These are phyloP conservation scores for Leptarthrus brevirostris DNA, from an alignment of 2,888 invertebrate genomes.

Conservation along the genomic window DNA sequence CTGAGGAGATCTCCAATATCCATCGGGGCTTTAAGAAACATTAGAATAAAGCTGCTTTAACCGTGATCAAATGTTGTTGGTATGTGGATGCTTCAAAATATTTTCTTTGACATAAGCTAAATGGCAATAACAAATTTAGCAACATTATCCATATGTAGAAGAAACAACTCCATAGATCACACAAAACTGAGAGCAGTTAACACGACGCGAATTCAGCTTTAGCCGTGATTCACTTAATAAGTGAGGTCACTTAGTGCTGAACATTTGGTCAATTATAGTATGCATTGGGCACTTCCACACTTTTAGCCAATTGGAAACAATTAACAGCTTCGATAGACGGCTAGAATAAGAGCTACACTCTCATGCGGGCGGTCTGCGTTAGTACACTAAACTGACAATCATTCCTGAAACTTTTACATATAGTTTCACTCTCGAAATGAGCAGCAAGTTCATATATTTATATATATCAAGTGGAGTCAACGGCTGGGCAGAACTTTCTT, in stretches of 20 bases:
- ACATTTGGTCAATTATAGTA: neutral
- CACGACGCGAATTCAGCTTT: neutral
- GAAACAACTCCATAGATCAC: too few relatives aligned
- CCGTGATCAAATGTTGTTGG: constrained; percentile 7
- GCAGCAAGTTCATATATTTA: too few relatives aligned
- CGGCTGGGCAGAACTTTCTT: constrained; percentile 10
- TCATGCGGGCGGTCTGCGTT: constrained; percentile 28
- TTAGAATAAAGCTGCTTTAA: constrained; percentile 9
- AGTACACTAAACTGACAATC: constrained; percentile 9
- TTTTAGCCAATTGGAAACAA: constrained; percentile 30
- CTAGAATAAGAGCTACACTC: too few relatives aligned
- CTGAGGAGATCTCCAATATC: constrained; percentile 64
- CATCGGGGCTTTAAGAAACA: constrained; percentile 58
- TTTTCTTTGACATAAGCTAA: too few relatives aligned
- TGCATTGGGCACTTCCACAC: neutral
- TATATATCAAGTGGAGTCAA: too few relatives aligned
- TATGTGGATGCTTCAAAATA: too few relatives aligned
- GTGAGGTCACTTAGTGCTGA: constrained; percentile 33
- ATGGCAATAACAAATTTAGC: too few relatives aligned
- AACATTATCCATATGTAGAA: neutral
- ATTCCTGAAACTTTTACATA: too few relatives aligned
- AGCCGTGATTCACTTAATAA: constrained; percentile 22
- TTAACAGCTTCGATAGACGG: neutral
- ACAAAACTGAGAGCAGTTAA: too few relatives aligned
- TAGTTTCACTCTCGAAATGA: too few relatives aligned